Base-by-base conservation (phyloP, 2,888 invertebrate species). In the Drosophila mulleri region DNA sequence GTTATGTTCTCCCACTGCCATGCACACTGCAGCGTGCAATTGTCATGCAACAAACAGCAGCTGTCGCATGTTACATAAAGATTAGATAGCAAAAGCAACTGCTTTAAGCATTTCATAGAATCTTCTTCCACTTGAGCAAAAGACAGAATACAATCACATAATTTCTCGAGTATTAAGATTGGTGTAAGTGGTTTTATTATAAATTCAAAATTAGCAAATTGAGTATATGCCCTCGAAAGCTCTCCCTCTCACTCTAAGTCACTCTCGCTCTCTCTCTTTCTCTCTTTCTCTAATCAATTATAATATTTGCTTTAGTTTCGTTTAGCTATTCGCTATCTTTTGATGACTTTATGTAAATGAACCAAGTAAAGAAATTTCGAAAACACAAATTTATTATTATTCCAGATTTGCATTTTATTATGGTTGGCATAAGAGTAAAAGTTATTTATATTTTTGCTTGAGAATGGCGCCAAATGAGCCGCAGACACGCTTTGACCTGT, bases 381-480 rank as follows among this genome's bases (percentile, higher is more conserved):
- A 87, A 79, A 64, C 57, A 50, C 56, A 59, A 47, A 63, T 56
- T 41, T 8, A 37, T 41, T 26, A 50, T 48, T 67, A 66, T 35
- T 64, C 65, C 4, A 48, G 16, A 80, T 84, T 84, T 69, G 69
- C 88, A 87, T 87, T 8, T 11, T 41, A 54, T 82, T 68, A 76
- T 44, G 53, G 45, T 64, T 68, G 70, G 65, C 75, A 70, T 82
- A 86, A 86, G 72, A 86, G 86, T 88, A 86, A 86, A 86, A 86
- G 86, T 86, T 88, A 86, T 86, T 81, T 79, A 83, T 75, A 75
- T 61, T 71, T 58, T 32, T 53, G 67, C 39, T 41, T 32, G 23
- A 35, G 56, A 56, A 47, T 50, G 41, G 29, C 54, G 41, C 54
- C 18, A 54, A 53, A 39, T 26, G 23, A 23, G 23, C 2, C 52